Percentiles rank a stretch among this genome's conserved stretches.
phyloP scores from a whole-genome alignment of 2,797 vertebrate species.

The Emys orbicularis region DNA sequence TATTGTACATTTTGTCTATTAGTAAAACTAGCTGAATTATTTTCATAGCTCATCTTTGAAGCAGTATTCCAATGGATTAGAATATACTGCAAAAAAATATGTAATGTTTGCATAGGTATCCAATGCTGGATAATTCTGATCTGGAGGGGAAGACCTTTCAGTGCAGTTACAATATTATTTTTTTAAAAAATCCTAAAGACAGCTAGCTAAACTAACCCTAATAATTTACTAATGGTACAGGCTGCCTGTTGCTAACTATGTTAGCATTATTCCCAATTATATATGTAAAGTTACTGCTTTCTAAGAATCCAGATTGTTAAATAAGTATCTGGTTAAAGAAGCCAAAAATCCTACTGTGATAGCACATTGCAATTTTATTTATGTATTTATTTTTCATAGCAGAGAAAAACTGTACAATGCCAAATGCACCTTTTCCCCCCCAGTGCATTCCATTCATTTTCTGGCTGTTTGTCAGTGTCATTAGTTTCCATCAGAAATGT shows the following conservation, averaged over 20 bases:
- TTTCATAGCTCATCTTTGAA: neutral
- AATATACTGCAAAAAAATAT: neutral
- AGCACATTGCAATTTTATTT: neutral
- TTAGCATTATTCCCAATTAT: neutral
- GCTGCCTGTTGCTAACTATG: neutral
- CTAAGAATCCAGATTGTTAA: neutral
- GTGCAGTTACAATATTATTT: neutral
- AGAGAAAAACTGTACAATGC: neutral
- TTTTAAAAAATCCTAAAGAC: neutral
- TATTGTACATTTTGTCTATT: rapidly evolving
- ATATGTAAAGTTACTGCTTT: neutral
- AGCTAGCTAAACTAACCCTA: neutral
- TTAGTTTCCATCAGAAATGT: constrained; percentile 6
- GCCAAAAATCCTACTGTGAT: neutral
- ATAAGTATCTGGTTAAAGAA: neutral
- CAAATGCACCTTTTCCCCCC: neutral
- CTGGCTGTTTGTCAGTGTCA: constrained; percentile 19
- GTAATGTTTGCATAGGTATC: neutral
- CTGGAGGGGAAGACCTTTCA: neutral
- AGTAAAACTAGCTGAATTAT: neutral
- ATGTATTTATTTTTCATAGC: neutral
- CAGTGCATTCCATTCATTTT: neutral
- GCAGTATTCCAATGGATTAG: neutral
- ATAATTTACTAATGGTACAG: constrained; percentile 11
- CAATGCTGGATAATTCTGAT: neutral